phyloP scores from a whole-genome alignment of 2,797 vertebrate species.

The Prunella strophiata region DNA sequence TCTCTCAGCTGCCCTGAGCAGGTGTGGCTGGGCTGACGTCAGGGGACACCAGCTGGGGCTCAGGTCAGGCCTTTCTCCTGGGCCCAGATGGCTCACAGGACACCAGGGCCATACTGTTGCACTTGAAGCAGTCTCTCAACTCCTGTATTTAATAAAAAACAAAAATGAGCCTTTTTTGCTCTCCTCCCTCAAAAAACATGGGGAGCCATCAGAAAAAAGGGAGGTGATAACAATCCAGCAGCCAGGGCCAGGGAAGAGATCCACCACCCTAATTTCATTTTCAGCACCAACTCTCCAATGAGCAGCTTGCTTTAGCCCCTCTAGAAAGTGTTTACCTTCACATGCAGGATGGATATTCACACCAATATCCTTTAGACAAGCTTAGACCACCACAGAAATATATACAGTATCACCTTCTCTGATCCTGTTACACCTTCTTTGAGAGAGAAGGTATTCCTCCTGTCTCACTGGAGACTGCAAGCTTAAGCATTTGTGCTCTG shows the following conservation, averaged over 20 bases:
- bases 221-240: not conserved
- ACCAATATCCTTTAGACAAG: not conserved
- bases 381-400: not conserved
- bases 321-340: not conserved
- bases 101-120: accelerated
- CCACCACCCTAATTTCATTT: not conserved
- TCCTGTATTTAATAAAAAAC: not conserved
- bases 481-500: not conserved
- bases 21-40: not conserved
- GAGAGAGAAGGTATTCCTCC: not conserved
- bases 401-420: not conserved
- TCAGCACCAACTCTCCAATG: not conserved
- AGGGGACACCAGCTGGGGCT: not conserved
- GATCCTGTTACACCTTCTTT: not conserved
- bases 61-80: not conserved
- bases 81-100: not conserved
- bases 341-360: not conserved
- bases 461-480: not conserved
- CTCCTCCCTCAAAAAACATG: not conserved
- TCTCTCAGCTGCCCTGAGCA: not conserved
- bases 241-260: not conserved
- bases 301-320: not conserved
- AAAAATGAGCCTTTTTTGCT: not conserved
- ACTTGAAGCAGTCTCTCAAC: not conserved
- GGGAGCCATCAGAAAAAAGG: not conserved